Evolutionary conservation across 1,140 invertebrate genomes (phyloP).

Genomic region (Drosophila bipectinata): DNA sequence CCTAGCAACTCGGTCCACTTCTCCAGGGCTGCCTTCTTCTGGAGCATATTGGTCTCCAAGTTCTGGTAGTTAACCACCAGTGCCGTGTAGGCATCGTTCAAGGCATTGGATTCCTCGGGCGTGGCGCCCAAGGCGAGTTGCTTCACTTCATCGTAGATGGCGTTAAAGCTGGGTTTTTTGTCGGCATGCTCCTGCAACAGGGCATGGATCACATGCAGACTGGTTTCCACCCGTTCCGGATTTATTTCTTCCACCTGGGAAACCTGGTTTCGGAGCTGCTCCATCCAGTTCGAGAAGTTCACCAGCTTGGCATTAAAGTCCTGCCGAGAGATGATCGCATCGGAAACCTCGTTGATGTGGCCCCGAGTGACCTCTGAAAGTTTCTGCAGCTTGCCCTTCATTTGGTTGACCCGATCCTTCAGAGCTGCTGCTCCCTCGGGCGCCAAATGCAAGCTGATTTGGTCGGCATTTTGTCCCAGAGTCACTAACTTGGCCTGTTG

Average conservation of each 20-base stretch:
- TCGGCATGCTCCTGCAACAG: constrained; percentile 92
- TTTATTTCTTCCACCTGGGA: constrained; percentile 92
- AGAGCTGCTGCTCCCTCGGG: constrained; percentile 90
- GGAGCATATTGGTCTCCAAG: constrained; percentile 89
- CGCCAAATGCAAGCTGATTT: constrained; percentile 89
- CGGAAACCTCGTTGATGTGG: constrained; percentile 91
- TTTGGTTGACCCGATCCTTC: constrained; percentile 89
- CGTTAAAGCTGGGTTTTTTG: constrained; percentile 89
- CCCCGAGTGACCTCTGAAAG: constrained; percentile 89
- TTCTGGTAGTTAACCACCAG: constrained; percentile 91
- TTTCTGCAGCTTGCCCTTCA: constrained; percentile 89
- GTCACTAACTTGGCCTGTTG: constrained; percentile 92
- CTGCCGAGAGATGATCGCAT: constrained; percentile 91
- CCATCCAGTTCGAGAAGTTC: constrained; percentile 94
- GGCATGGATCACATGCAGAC: constrained; percentile 91
- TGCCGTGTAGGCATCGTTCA: constrained; percentile 90
- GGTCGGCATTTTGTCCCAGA: constrained; percentile 91
- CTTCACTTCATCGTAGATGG: constrained; percentile 93
- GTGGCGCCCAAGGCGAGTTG: constrained; percentile 88
- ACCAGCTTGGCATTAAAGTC: constrained; percentile 93
- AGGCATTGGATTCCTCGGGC: constrained; percentile 88
- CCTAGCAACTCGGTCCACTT: constrained; percentile 93
- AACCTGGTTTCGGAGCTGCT: constrained; percentile 89
- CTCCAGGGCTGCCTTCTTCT: constrained; percentile 90
- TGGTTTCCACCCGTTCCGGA: constrained; percentile 90